phyloP scores from a whole-genome alignment of 2,113 vertebrate genomes.

The Spermophilus dauricus region DNA sequence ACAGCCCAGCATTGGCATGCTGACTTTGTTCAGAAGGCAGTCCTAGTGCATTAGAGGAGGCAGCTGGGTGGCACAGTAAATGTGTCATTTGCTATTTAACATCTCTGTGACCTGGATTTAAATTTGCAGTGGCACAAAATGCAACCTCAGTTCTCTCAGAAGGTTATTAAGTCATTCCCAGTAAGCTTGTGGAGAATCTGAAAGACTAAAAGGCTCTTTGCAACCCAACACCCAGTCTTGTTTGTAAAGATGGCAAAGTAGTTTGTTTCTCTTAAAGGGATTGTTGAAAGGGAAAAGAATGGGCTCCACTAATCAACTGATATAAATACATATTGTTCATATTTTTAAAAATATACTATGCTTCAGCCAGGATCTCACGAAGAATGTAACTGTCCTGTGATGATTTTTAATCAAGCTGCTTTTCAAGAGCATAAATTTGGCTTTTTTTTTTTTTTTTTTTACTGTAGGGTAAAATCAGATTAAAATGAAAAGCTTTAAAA shows the following conservation, averaged over 20 bases:
- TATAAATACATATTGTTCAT: slow-evolving; percentile 83
- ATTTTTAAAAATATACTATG: slow-evolving; percentile 70
- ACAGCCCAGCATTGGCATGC: slow-evolving; percentile 85
- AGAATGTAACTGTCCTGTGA: slow-evolving; percentile 39
- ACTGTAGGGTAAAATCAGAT: slow-evolving; percentile 70
- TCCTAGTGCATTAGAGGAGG: slow-evolving; percentile 86
- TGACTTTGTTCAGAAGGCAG: slow-evolving; percentile 86
- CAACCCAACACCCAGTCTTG: slow-evolving; percentile 38
- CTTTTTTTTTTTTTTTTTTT: neutral
- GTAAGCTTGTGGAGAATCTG: slow-evolving; percentile 86
- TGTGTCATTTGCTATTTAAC: slow-evolving; percentile 91
- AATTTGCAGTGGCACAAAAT: slow-evolving; percentile 89
- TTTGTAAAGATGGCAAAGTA: slow-evolving; percentile 72
- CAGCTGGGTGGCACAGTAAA: slow-evolving; percentile 91
- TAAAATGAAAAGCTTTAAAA: slow-evolving; percentile 75
- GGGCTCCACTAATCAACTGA: slow-evolving; percentile 48
- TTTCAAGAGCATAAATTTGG: slow-evolving; percentile 69
- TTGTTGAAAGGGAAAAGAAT: slow-evolving; percentile 79
- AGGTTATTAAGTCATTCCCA: slow-evolving; percentile 88
- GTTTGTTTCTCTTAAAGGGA: slow-evolving; percentile 83
- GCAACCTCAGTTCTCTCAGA: slow-evolving; percentile 89
- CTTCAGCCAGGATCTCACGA: slow-evolving; percentile 65
- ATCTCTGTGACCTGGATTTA: slow-evolving; percentile 92
- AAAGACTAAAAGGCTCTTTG: slow-evolving; percentile 81
- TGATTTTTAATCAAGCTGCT: slow-evolving; percentile 65